Conservation (phyloP, 1,140 invertebrate genomes). For the Aphelenchoides fujianensis region DNA sequence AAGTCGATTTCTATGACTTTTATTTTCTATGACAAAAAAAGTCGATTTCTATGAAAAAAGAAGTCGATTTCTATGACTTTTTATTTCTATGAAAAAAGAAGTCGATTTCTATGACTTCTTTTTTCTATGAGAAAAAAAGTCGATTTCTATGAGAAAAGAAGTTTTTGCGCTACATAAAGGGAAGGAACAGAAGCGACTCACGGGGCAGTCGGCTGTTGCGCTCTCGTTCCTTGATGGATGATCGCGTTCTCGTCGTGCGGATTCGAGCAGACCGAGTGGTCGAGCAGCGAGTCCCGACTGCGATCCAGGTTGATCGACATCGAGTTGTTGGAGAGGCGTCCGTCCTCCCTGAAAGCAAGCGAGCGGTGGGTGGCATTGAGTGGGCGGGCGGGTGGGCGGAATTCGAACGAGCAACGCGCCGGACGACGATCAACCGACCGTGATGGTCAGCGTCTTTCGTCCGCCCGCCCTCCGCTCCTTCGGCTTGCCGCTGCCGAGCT, state of each 20-base stretch:
- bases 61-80: no score
- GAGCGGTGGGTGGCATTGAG: slow-evolving; percentile 8
- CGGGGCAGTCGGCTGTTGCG: neutral
- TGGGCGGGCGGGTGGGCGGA: neutral
- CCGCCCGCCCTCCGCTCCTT: no score
- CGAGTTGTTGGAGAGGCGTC: slow-evolving; percentile 29
- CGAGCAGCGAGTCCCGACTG: slow-evolving; percentile 50
- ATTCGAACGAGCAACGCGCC: neutral
- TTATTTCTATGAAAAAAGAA: no score
- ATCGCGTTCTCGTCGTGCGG: slow-evolving; percentile 47
- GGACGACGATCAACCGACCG: neutral
- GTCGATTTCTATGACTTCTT: no score
- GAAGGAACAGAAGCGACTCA: neutral
- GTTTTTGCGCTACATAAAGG: neutral
- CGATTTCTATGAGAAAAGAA: no score
- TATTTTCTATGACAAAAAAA: no score
- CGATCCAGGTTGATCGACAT: slow-evolving; percentile 55
- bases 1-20: no score
- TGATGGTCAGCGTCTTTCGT: neutral
- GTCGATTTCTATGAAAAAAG: no score
- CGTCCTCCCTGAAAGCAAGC: slow-evolving; percentile 36
- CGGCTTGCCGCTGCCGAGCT: no score
- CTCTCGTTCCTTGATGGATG: neutral
- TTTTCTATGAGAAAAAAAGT: no score
- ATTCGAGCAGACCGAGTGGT: slow-evolving; percentile 57